Evolutionary conservation across 2,797 vertebrate genomes (phyloP), one percentile per base, ranked within the genome.

Genomic region (Silurus lanzhouensis): DNA sequence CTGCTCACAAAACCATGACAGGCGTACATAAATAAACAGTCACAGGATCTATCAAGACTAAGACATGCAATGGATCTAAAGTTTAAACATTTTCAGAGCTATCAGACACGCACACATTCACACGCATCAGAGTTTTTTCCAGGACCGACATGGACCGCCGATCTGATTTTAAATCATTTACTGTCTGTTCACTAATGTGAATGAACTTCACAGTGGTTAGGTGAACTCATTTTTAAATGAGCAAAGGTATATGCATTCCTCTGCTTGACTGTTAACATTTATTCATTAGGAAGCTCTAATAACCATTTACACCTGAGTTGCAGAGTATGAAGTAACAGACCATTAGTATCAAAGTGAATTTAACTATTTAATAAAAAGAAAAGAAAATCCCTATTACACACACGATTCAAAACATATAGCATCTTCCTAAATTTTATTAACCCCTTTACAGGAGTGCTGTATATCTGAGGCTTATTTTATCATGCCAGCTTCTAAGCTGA

Each of bases 1-100:
- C 74, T 57, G 74, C 74, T 31, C 75, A 60, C 12, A 22, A 55
- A 25, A 20, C 10, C 19, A 60, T 60, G 27, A 22, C 25, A 17
- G n/a, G 48, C 6, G 52, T 55, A 15, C 6, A 55, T 74, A 74
- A 74, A 74, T 25, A 13, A 7, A 52, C 13, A 0, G 6, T 60
- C 17, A 76, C 17, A 5, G 9, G 58, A 76, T 76, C 57, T 57
- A 27, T 76, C 48, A 25, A 25, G 92, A 81, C 88, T 88, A 90
- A 90, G 90, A 91, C 93, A 94, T 95, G 94, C 93, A 92, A 92
- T 88, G 67, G 83, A 83, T 48, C 89, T 90, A 92, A 94, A 93
- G 93, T 93, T 93, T 92, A 93, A 93, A 94, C 92, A 92, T 90
- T 85, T 85, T 74, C 70, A 83, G 22, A 55, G 52, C 15, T 85